Base-by-base conservation (phyloP, 2,888 invertebrate species). In the Aspidapion aeneum region DNA sequence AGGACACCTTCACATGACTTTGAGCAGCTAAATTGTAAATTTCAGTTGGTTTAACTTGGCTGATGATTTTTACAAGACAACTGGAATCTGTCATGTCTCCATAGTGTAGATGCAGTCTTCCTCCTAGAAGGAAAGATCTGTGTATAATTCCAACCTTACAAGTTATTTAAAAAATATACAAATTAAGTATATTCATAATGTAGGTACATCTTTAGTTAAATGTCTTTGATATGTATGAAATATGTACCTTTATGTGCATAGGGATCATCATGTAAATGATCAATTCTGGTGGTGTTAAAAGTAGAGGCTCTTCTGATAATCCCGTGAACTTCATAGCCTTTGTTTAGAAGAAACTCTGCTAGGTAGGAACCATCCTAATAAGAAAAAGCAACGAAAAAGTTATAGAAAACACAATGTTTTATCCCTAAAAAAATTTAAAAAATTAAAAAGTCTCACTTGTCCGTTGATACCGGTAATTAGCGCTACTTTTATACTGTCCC, bases 1-100 rank as follows among this genome's bases (percentile, higher is more conserved):
- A 99, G 0, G 98, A 99, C 49, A 98, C 96, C 82, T 98, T 98
- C 1, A 99, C 98, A 81, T 99, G 99, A 70, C 98, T 98, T 78
- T 99, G 98, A 0, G 99, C 99, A 1, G 97, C 99, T 67, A 99
- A 84, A 82, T 99, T 99, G 79, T 99, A 99, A 69, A 99, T 93
- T 82, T 99, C 99, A 49, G 88, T 88, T 0, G 99, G 99, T 72
- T 85, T 84, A 18, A 91, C 86, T 81, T 85, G 77, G 18, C 81
- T 80, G 61, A 96, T 92, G 35, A 96, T 88, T 82, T 94, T 94
- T 20, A 94, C 91, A 65, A 96, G 82, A 78, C 96, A 96, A 68
- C 96, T 95, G 57, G 96, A 96, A 80, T 99, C 99, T 0, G 98
- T 98, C 87, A 99, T 90, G 77, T 99, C 99, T 16, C 99, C 99